Evolutionary conservation across 1,140 invertebrate genomes (phyloP).

Genomic region (Ooceraea biroi): DNA sequence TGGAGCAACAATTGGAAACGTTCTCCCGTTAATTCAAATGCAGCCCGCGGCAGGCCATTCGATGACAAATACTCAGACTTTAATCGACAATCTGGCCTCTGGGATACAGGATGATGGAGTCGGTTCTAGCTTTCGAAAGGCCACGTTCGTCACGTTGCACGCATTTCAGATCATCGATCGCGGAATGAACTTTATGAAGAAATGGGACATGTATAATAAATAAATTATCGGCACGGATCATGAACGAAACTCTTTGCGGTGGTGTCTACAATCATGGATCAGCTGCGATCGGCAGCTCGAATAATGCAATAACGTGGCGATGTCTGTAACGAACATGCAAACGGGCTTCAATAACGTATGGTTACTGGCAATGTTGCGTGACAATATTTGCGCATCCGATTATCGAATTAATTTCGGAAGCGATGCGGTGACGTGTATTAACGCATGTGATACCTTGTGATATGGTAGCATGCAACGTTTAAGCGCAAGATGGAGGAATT

Average conservation of each 20-base stretch:
- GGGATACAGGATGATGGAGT: constrained; percentile 3
- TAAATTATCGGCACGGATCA: neutral
- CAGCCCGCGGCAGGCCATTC: neutral
- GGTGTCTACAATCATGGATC: neutral
- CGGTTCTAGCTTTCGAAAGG: constrained; percentile 23
- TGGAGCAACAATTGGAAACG: neutral
- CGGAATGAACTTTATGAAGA: constrained; percentile 1
- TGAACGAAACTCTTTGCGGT: constrained; percentile 4
- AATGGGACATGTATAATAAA: constrained; percentile 44
- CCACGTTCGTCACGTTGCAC: neutral
- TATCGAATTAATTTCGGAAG: constrained; percentile 46
- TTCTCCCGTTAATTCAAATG: neutral
- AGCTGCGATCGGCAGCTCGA: neutral
- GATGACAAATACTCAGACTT: neutral
- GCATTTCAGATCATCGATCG: constrained; percentile 23
- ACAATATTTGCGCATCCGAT: neutral
- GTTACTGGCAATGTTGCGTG: neutral
- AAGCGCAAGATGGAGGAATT: neutral
- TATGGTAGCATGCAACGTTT: neutral
- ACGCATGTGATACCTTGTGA: neutral
- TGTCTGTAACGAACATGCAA: neutral
- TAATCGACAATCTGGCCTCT: constrained; percentile 15
- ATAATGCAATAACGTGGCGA: neutral
- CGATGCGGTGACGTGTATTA: too few species aligned
- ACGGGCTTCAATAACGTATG: neutral